A percentile compares a stretch with the other conserved stretches of the same genome.
phyloP scores from a whole-genome alignment of 64 coral and sea anemone species.

The Anthopleura sola region DNA sequence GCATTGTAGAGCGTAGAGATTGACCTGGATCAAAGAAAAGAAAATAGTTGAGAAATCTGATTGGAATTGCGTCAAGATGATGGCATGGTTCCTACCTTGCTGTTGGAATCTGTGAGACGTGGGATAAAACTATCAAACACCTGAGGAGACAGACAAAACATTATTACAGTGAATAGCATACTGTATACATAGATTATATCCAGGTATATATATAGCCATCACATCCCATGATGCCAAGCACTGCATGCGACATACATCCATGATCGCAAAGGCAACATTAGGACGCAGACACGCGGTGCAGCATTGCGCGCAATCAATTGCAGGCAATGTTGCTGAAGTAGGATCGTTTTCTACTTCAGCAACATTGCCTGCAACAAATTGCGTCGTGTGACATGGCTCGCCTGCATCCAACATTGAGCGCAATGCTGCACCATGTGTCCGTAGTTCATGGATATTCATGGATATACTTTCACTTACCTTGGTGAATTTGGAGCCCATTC shows the following conservation, averaged over 20 bases:
- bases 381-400: too few relatives aligned
- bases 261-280: too few relatives aligned
- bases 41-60: background rate
- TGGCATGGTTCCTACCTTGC: slow-evolving; percentile 61
- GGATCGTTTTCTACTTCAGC: too few relatives aligned
- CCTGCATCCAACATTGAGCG: too few relatives aligned
- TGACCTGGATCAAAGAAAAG: slow-evolving; percentile 56
- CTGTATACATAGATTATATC: too few relatives aligned
- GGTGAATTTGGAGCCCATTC: slow-evolving; percentile 77
- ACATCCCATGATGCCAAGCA: background rate
- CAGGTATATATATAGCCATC: background rate
- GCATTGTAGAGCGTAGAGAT: slow-evolving; percentile 83
- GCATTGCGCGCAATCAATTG: too few relatives aligned
- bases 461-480: slow-evolving; percentile 59
- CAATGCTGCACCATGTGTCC: too few relatives aligned
- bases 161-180: background rate
- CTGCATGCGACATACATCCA: too few relatives aligned
- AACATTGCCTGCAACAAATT: too few relatives aligned
- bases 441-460: too few relatives aligned
- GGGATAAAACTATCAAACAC: slow-evolving; percentile 82
- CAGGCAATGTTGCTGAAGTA: too few relatives aligned
- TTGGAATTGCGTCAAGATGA: background rate
- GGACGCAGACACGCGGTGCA: too few relatives aligned
- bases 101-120: slow-evolving; percentile 87
- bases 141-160: slow-evolving; percentile 30